Percentiles rank a stretch among this genome's conserved stretches.
phyloP scores from a whole-genome alignment of 2,113 vertebrate genomes.

The Cyprinus carpio region DNA sequence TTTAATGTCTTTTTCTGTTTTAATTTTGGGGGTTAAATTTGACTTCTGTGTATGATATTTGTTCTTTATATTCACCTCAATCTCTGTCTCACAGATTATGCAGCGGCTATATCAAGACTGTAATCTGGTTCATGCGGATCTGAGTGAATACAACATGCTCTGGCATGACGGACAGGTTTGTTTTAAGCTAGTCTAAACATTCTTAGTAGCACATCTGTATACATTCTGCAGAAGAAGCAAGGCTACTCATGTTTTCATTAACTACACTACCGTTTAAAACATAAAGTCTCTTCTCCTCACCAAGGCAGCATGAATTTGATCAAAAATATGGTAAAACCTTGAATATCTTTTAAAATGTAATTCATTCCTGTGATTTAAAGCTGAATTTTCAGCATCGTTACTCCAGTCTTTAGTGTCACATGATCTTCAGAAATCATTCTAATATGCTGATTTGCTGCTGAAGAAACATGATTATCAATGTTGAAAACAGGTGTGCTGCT shows the following conservation, averaged over 20 bases:
- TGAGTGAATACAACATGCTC: conserved; percentile 98
- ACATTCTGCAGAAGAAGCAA: neutral
- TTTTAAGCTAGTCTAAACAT: neutral
- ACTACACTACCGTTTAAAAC: neutral
- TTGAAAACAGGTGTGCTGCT: no score
- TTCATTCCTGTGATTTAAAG: no score
- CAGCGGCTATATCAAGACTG: conserved; percentile 87
- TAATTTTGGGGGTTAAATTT: neutral
- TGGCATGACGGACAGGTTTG: conserved; percentile 85
- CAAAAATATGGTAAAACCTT: no score
- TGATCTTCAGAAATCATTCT: neutral
- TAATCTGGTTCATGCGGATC: conserved; percentile 93
- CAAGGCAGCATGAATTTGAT: no score
- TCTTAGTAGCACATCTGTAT: neutral
- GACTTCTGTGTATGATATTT: no score
- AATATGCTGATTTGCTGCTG: neutral
- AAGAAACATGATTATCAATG: neutral
- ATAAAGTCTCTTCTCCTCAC: no score
- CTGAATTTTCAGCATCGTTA: neutral
- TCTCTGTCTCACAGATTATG: conserved; percentile 82
- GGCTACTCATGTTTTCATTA: neutral
- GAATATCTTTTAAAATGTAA: no score
- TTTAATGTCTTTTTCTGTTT: no score
- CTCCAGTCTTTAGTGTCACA: neutral
- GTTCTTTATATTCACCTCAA: no score